Evolutionary conservation across 2,888 invertebrate species (phyloP), one percentile per base, ranked within the genome.

Genomic region (Ctena decussata): DNA sequence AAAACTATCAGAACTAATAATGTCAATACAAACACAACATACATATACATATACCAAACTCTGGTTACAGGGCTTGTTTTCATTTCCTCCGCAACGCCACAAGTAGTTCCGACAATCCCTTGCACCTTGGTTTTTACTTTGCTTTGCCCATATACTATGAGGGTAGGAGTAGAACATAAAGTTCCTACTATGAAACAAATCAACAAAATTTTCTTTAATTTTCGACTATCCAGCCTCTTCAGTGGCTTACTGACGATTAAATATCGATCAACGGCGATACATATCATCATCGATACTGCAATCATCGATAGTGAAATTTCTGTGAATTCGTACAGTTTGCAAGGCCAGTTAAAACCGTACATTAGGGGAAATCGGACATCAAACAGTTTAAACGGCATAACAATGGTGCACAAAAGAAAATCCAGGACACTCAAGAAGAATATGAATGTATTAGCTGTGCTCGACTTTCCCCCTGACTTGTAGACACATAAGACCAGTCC

Each of bases 401-500:
- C 82, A 24, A 70, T 41, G n/a, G 53, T 21, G 60, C 82, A 82
- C 5, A 82, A 24, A 2, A 78, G 44, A 18, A 82, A 69, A 46
- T 82, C 82, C 3, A 78, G 57, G 21, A 78, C 46, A 1, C 78
- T 78, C 2, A 82, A 70, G 44, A n/a, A 74, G 41, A 78, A 78
- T 18, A 82, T 82, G 70, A 82, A 82, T 18, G 69, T 27, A 30
- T 75, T 82, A 11, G 82, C 82, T 8, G 82, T 78, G 46, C 49
- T 78, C 0, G 69, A 35, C 53, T 57, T 37, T 18, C 46, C 39
- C 27, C 72, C 35, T 12, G 70, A 44, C 18, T 78, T 74, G 32
- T 75, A 82, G 21, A 82, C 82, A 46, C 82, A 78, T 12, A 82
- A 74, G 46, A 82, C 82, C n/a, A 78, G 41, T n/a, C 69, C 82